Base-by-base conservation (phyloP, 2,888 invertebrate species). In the Notocelia uddmanniana region DNA sequence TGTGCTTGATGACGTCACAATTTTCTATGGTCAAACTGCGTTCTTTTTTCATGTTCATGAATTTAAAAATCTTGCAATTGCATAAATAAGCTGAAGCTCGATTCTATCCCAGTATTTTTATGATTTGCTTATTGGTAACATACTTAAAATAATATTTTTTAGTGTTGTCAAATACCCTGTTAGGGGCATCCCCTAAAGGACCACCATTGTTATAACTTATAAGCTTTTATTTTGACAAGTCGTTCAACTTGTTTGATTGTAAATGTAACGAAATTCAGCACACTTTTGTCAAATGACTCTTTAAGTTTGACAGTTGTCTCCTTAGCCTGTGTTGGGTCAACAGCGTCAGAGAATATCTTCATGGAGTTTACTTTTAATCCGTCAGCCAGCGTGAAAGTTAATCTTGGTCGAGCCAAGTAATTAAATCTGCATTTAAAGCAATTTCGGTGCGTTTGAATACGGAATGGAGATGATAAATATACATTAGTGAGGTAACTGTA, bases 341-440 rank as follows among this genome's bases (percentile, higher is more conserved):
- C 59, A 60, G 64, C 52, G 52, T 58, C 31, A 0, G 6, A 34
- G 41, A 41, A 66, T 41, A 70, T 64, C n/a, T 64, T 64, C 52
- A 50, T 59, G 58, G 52, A 52, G 55, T 68, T 41, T 54, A 69
- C 45, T 37, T 55, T n/a, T n/a, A n/a, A 59, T 71, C 34, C 64
- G 50, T 45, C 57, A 63, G 23, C 60, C 55, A 26, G 45, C 54
- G 71, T 67, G 71, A 72, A 72, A 72, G 71, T 72, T 71, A 60
- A 60, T 62, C 67, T 72, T 26, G 18, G 23, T 31, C 58, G 59
- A 45, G 64, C 41, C 31, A 54, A 15, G 55, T 55, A 55, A 71
- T 72, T 60, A 62, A 71, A 71, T 67, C 60, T 48, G 54, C 60
- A 67, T 67, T 67, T 34, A 66, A 59, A 60, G 59, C 58, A 55